Evolutionary conservation across 2,888 invertebrate genomes (phyloP), one percentile per base, ranked within the genome.

Genomic region (Ochropleura plecta): DNA sequence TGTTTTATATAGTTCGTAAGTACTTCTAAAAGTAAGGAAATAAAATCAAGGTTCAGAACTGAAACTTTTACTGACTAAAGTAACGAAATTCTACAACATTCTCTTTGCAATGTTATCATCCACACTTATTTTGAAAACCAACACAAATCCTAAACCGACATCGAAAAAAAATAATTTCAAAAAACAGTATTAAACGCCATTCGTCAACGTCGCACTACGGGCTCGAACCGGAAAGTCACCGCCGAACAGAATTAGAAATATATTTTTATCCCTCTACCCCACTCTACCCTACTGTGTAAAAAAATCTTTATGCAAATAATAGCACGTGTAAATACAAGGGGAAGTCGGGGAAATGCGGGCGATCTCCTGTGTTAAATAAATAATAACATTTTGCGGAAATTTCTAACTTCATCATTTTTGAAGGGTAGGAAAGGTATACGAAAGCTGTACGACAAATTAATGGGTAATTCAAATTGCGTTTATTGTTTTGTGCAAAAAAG

Each of bases 241-340:
- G 90, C 91, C 88, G 92, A 90, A 95, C 95, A 91, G 94, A 96
- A 95, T 96, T 96, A 96, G 96, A 96, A 95, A 95, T 94, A 93
- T 95, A 96, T 96, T 96, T 96, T 95, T 95, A 95, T 91, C 92
- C 93, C 90, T 93, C 93, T 91, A 92, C 94, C 95, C 93, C 92
- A 79, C 82, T 91, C 90, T 85, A 87, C 84, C 86, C 86, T 78
- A 84, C 86, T 87, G 86, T 89, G 89, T 93, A 92, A 95, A 94
- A 95, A 95, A 94, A 93, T 90, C 92, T 94, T 95, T 95, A 96
- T 96, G 96, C 96, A 96, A 96, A 96, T 96, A 96, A 94, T 91
- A 94, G 93, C 95, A 95, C 95, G 93, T 96, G 96, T 96, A 95
- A 94, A 95, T 92, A 95, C 93, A 92, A 91, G 92, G 95, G 95